Evolutionary conservation across 2,888 invertebrate species (phyloP), one percentile per base, ranked within the genome.

Genomic region (Achlya flavicornis): DNA sequence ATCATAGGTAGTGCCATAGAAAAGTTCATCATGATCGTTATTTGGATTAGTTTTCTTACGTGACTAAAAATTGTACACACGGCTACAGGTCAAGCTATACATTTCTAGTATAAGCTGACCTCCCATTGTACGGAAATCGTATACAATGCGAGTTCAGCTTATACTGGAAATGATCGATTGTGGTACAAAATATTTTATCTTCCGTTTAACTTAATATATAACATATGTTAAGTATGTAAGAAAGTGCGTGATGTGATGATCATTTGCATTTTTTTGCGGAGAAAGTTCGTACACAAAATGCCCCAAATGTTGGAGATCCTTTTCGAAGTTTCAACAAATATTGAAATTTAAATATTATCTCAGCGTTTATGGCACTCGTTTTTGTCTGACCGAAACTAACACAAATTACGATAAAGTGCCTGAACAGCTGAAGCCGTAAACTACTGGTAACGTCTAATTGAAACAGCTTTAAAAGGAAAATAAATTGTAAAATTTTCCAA

Each of bases 21-120:
- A 48, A 16, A 48, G 16, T 48, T 48, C 48, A 48, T 48, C 48
- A 16, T 3, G n/a, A 5, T 6, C 48, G 16, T 16, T 48, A 14
- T 43, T 43, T 43, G 43, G n/a, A 46, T n/a, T 46, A 46, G 46
- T n/a, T n/a, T n/a, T 46, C 46, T 46, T 46, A 46, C n/a, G n/a
- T 6, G 46, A 46, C 46, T 46, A 1, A 46, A 7, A 43, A 14
- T 43, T 12, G 12, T 43, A 6, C 5, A 12, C 3, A 3, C 11
- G n/a, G n/a, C n/a, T n/a, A n/a, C n/a, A n/a, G n/a, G n/a, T n/a
- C n/a, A n/a, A n/a, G n/a, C n/a, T n/a, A n/a, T n/a, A n/a, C n/a
- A n/a, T n/a, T n/a, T n/a, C n/a, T n/a, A n/a, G n/a, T n/a, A n/a
- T n/a, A n/a, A n/a, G n/a, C n/a, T n/a, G n/a, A n/a, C n/a, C n/a